These are phyloP conservation scores for Hylia prasina DNA, from an alignment of 2,113 vertebrate species.

Conservation along the genomic window DNA sequence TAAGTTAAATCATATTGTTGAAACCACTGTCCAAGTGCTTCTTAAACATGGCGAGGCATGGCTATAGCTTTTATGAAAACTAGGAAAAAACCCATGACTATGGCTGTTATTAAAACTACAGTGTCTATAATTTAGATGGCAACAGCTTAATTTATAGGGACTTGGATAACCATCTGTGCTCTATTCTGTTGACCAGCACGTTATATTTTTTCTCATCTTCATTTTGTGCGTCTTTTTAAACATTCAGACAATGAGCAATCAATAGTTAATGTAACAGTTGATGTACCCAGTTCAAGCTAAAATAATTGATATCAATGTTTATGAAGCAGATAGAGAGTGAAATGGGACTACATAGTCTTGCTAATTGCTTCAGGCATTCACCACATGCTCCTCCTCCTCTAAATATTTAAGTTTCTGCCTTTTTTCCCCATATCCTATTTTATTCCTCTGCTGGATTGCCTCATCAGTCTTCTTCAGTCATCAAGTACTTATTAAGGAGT, in stretches of 20 bases:
- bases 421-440: neutral
- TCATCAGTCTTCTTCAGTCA: neutral
- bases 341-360: neutral
- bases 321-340: neutral
- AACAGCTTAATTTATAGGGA: neutral
- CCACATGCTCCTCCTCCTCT: neutral
- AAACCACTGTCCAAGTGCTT: neutral
- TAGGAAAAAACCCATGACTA: neutral
- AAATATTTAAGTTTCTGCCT: neutral
- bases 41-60: neutral
- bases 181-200: neutral
- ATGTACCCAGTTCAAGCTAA: neutral
- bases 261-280: slow-evolving; percentile 34
- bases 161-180: neutral
- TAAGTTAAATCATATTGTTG: neutral
- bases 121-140: neutral
- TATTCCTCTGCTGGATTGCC: neutral
- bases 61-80: neutral
- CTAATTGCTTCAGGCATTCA: neutral
- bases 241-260: slow-evolving; percentile 11
- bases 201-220: neutral
- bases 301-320: slow-evolving; percentile 6
- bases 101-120: neutral
- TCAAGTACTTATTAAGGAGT: neutral
- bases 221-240: neutral